phyloP scores from a whole-genome alignment of 2,888 invertebrate species.

The Rhyacophila evoluta region DNA sequence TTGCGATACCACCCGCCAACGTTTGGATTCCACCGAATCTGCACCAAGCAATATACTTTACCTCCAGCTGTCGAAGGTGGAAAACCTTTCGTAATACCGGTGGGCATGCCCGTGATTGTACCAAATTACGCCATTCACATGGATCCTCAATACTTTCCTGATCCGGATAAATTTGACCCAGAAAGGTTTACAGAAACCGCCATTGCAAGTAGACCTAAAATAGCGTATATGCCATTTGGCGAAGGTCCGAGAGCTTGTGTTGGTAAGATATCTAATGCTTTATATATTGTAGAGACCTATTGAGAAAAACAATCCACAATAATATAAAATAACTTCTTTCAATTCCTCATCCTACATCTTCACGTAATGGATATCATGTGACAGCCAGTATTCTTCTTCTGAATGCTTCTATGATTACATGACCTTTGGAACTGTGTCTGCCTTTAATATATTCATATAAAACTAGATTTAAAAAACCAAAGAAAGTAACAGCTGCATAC shows the following conservation, averaged over 20 bases:
- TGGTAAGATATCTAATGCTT: conserved; percentile 57
- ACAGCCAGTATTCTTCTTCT: too few species aligned
- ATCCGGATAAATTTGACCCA: conserved; percentile 68
- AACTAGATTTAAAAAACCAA: too few species aligned
- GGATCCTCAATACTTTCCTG: conserved; percentile 64
- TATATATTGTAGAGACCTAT: too few species aligned
- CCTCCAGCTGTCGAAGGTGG: conserved; percentile 37
- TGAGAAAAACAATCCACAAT: too few species aligned
- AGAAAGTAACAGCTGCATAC: too few species aligned
- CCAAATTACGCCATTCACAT: conserved; percentile 63
- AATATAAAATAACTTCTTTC: too few species aligned
- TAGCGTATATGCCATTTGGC: conserved; percentile 61
- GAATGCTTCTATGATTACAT: too few species aligned
- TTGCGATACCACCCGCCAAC: conserved; percentile 39
- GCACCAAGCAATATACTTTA: conserved; percentile 33
- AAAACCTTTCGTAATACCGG: conserved; percentile 38
- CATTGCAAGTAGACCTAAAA: conserved; percentile 56
- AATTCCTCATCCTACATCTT: too few species aligned
- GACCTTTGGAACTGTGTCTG: too few species aligned
- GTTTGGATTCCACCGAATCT: conserved; percentile 36
- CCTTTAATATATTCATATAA: too few species aligned
- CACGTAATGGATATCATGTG: too few species aligned
- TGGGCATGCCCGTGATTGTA: conserved; percentile 58
- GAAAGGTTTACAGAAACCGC: conserved; percentile 64
- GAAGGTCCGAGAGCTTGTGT: conserved; percentile 62